phyloP scores from a whole-genome alignment of 2,113 vertebrate genomes.

The Hystrix cristata region DNA sequence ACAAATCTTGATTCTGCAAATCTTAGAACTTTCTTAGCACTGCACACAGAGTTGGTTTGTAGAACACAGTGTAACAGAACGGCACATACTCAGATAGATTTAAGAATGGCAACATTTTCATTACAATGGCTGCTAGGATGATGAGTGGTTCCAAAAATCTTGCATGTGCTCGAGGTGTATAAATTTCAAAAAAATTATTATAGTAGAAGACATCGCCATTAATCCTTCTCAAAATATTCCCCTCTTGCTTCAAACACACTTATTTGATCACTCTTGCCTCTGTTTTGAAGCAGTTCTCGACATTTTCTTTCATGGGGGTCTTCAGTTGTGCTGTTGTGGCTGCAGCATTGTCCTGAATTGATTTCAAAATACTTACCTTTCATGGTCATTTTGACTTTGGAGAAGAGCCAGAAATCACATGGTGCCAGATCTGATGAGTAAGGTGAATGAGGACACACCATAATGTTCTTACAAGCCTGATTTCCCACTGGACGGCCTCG shows the following conservation, averaged over 20 bases:
- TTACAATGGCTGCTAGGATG: not conserved
- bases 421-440: not conserved
- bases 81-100: not conserved
- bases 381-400: not conserved
- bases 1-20: slow-evolving; percentile 34
- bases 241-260: not conserved
- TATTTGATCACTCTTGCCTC: not conserved
- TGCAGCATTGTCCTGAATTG: not conserved
- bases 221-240: not conserved
- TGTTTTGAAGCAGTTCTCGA: not conserved
- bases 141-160: not conserved
- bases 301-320: not conserved
- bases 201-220: not conserved
- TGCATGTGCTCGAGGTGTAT: not conserved
- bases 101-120: not conserved
- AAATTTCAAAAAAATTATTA: not conserved
- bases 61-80: not conserved
- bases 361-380: not conserved
- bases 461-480: not conserved
- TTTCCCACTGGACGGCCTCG: not conserved
- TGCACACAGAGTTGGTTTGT: not conserved
- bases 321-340: not conserved
- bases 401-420: not conserved
- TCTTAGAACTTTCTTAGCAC: slow-evolving; percentile 30
- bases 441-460: not conserved